Evolutionary conservation across 2,888 invertebrate species (phyloP), one percentile per base, ranked within the genome.

Genomic region (Pterostichus niger): DNA sequence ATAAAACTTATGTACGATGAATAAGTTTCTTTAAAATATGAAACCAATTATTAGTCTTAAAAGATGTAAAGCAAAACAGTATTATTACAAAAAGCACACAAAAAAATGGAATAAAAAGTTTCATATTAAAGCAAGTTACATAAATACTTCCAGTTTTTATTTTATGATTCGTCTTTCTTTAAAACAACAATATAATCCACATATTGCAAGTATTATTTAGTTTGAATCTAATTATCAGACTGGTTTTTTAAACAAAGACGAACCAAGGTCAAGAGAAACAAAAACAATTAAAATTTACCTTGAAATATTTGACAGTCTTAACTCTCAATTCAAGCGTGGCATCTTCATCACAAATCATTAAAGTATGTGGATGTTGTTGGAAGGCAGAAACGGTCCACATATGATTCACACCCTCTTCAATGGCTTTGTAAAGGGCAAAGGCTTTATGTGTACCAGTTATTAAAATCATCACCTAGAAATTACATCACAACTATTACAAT

Each of bases 341-440:
- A 90, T 96, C 97, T 91, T 99, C 99, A 90, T 99, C 99, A 90
- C 98, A 98, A 84, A 99, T 93, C 93, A 99, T 98, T 83, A 98
- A 92, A 35, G 98, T 95, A 88, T 95, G 94, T 71, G 96, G 94
- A 91, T 99, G 99, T 90, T 97, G 97, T 90, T 98, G 99, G 92
- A 99, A 98, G 76, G 99, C 99, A 61, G 98, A 98, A 56, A 99
- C 99, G 0, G 99, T 99, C 98, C 99, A 99, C 99, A 99, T 99
- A 91, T 99, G 99, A 92, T 97, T 99, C 10, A 99, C 95, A 82
- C 99, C 99, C 90, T 99, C 98, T 91, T 99, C 99, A 87, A 99
- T 97, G 9, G 99, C 99, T 91, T 98, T 98, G 89, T 98, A 96
- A 84, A 99, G 92, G 80, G 99, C 99, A 88, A 98, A 96, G 10